phyloP scores from a whole-genome alignment of 2,113 vertebrate species.

The Rhynchomys soricoides region DNA sequence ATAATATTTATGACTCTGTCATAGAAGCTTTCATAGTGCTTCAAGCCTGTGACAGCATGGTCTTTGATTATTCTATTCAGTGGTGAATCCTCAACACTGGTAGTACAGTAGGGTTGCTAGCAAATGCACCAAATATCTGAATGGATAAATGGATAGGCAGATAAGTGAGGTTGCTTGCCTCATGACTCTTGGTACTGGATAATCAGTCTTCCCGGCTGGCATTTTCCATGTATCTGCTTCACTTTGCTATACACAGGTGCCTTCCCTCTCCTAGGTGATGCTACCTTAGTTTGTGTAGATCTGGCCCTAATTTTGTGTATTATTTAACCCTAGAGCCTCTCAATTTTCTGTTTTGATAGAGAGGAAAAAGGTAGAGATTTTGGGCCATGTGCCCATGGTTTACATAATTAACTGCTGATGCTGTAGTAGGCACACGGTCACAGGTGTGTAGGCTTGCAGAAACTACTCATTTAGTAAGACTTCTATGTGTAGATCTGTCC shows the following conservation, averaged over 20 bases:
- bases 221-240: background rate
- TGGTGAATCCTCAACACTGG: background rate
- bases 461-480: background rate
- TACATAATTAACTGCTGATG: background rate
- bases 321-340: slow-evolving; percentile 6
- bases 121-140: background rate
- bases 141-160: background rate
- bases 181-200: background rate
- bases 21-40: background rate
- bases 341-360: background rate
- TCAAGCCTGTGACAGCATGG: background rate
- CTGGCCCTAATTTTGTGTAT: background rate
- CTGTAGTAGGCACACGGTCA: background rate
- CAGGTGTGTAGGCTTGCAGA: background rate
- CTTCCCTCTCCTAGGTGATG: background rate
- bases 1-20: background rate
- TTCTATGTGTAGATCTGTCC: background rate
- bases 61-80: background rate
- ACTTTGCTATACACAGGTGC: background rate
- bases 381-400: background rate
- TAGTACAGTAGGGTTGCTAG: background rate
- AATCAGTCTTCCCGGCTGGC: background rate
- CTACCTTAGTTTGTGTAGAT: background rate
- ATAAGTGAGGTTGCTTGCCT: background rate
- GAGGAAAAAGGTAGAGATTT: background rate